Percentiles rank a stretch among this genome's conserved stretches.
phyloP scores from a whole-genome alignment of 1,140 invertebrate genomes.

The Drosophila ironensis region DNA sequence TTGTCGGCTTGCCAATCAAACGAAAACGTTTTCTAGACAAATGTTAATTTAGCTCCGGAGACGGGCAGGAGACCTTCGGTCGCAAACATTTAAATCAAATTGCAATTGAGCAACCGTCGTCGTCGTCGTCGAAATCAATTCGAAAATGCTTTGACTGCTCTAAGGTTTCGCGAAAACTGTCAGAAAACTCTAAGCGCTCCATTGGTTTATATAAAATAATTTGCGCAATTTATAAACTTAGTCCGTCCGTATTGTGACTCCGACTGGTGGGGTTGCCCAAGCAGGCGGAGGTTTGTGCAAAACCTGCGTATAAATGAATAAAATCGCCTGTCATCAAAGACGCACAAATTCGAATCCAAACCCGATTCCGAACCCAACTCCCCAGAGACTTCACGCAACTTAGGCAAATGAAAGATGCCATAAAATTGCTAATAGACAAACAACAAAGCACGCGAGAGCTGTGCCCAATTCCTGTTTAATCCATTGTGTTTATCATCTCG shows the following conservation, averaged over 20 bases:
- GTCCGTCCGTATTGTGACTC: constrained; percentile 40
- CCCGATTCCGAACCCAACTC: neutral
- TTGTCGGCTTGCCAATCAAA: constrained; percentile 62
- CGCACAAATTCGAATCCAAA: constrained; percentile 15
- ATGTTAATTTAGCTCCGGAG: constrained; percentile 47
- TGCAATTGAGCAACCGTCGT: constrained; percentile 44
- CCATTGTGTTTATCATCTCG: constrained; percentile 53
- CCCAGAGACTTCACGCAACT: constrained; percentile 53
- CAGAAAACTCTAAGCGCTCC: constrained; percentile 32
- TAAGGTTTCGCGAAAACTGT: constrained; percentile 10
- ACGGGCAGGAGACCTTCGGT: constrained; percentile 37
- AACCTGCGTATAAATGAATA: constrained; percentile 37
- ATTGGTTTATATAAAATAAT: constrained; percentile 57
- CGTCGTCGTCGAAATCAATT: constrained; percentile 34
- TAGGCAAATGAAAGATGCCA: constrained; percentile 69
- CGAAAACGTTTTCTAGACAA: constrained; percentile 53
- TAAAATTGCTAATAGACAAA: constrained; percentile 67
- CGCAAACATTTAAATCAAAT: constrained; percentile 48
- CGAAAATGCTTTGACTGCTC: constrained; percentile 33
- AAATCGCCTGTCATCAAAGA: constrained; percentile 48
- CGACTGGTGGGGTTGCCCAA: constrained; percentile 18
- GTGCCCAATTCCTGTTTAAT: constrained; percentile 51
- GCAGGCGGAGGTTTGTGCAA: constrained; percentile 5
- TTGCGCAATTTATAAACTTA: constrained; percentile 64
- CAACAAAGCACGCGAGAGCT: constrained; percentile 12